phyloP scores from a whole-genome alignment of 2,888 invertebrate species.

The Pachycephus smyrnensis region DNA sequence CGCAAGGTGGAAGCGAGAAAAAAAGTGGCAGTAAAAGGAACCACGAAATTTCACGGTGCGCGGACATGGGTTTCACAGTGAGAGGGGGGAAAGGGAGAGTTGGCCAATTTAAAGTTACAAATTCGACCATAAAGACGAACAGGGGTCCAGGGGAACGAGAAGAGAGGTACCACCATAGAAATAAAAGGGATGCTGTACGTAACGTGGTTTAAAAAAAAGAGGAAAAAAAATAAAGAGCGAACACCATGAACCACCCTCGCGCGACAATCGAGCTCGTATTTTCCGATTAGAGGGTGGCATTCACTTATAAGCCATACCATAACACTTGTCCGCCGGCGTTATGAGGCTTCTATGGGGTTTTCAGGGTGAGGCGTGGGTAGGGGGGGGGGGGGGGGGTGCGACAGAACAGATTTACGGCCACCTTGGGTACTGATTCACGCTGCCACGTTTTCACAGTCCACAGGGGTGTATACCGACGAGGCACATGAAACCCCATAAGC shows the following conservation, averaged over 20 bases:
- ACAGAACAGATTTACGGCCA: conserved; percentile 63
- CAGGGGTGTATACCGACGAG: no score
- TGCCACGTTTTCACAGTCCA: not conserved
- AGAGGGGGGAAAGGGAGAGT: conserved; percentile 15
- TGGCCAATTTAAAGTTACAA: conserved; percentile 63
- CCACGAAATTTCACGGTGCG: conserved; percentile 43
- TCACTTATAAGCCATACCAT: conserved; percentile 67
- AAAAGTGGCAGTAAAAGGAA: conserved; percentile 29
- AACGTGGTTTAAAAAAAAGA: conserved; percentile 36
- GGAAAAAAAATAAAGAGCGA: conserved; percentile 18
- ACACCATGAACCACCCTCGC: conserved; percentile 37
- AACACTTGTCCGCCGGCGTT: conserved; percentile 66
- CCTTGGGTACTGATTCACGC: conserved; percentile 67
- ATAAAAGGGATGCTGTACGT: conserved; percentile 20
- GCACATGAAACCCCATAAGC: no score
- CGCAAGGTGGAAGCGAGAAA: no score
- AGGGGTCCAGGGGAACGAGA: conserved; percentile 16
- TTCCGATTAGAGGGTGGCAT: conserved; percentile 67
- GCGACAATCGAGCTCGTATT: conserved; percentile 66
- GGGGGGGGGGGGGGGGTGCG: not conserved
- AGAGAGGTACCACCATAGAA: conserved; percentile 58
- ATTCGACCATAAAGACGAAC: conserved; percentile 57
- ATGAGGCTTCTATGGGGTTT: conserved; percentile 47
- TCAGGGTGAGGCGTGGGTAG: conserved; percentile 27
- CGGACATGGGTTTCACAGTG: conserved; percentile 27